Base-by-base conservation (phyloP, 2,888 invertebrate genomes). In the Polymixis flavicincta region DNA sequence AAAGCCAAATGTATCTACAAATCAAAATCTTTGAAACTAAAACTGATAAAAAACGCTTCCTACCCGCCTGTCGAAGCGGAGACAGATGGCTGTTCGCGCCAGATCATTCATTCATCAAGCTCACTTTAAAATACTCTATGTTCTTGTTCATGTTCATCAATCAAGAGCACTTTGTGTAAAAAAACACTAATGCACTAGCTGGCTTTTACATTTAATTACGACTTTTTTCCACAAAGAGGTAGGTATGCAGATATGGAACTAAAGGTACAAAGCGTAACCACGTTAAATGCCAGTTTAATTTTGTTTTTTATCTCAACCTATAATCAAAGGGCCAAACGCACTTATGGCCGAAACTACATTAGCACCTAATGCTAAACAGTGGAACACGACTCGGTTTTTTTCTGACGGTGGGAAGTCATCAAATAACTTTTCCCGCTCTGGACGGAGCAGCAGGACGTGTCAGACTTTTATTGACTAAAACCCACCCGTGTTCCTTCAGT, bases 71-170 rank as follows among this genome's bases (percentile, higher is more conserved):
- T 80, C 83, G 80, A 83, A 80, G 45, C 55, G 25, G 37, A 69
- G 80, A 83, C 73, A 73, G 84, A 80, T 79, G 55, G 37, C 28
- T 64, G 73, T 83, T 64, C 50, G 60, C 67, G 45, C 60, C 72
- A 60, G 50, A 65, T 48, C 55, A 64, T 68, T 69, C 79, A 83
- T 80, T 72, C 64, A 78, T 83, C 83, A 83, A 83, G 73, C 83
- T 78, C 73, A 55, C 64, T 83, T 80, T 83, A 73, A 80, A 83
- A 80, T 67, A 71, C 59, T 60, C 60, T 28, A 60, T 42, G 71
- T 82, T 63, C 78, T 42, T 71, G 72, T 82, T 63, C 78, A 48
- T 71, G 72, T 69, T 79, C 79, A 79, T 80, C 84, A 22, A 79
- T 80, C 79, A 79, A 17, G 25, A 48, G n/a, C 50, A 50, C 50